Base-by-base conservation (phyloP, 1,140 invertebrate species). In the Eueides isabella region DNA sequence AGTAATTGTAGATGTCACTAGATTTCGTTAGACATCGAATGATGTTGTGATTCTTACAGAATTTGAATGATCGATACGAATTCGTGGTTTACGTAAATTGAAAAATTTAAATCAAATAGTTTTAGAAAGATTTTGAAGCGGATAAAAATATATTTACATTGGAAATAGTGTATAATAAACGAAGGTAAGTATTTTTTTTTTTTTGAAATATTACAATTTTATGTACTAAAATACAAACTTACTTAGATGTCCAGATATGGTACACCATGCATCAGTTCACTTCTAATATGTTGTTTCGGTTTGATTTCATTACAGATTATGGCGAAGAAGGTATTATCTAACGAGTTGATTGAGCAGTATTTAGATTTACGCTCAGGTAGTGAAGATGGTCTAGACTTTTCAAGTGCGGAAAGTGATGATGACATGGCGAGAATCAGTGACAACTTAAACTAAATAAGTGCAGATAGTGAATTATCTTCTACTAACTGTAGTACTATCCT, bases 301-400 rank as follows among this genome's bases (percentile, higher is more conserved):
- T 5, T 14, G n/a, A 48, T 48, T 48, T 31, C 7, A 31, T 16
- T 48, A 48, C 41, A n/a, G n/a, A n/a, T n/a, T n/a, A n/a, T n/a
- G n/a, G n/a, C n/a, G n/a, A n/a, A n/a, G n/a, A n/a, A n/a, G 14
- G 41, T 5, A 16, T 48, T 48, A 12, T 48, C 3, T 48, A 7
- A 31, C n/a, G 14, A 16, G 12, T 5, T 48, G 41, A 48, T 48
- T 12, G n/a, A 48, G 41, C n/a, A 48, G 41, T 48, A 48, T 48
- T 48, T 16, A 48, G n/a, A 48, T 48, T 5, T 48, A 48, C 41
- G 2, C 4, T 19, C 41, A 48, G 41, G 14, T 2, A 48, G 41
- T 48, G 41, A 48, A 48, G 41, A 48, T 12, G 41, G n/a, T 48
- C 41, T 5, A 48, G 41, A 48, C 41, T 48, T 48, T 48, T 48